phyloP scores from a whole-genome alignment of 2,888 invertebrate species.

The Trichopria drosophilae region DNA sequence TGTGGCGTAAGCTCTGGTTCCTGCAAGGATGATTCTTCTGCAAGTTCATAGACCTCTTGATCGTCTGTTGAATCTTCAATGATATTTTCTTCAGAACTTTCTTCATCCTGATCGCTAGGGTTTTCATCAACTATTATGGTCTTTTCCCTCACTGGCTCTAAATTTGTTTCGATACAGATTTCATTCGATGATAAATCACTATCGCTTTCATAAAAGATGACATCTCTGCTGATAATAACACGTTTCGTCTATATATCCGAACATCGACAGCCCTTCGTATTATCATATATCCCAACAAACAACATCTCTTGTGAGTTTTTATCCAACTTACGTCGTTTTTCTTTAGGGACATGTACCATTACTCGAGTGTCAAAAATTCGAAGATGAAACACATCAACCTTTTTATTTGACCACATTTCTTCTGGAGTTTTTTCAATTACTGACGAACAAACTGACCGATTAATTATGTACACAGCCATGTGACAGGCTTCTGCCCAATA shows the following conservation, averaged over 20 bases:
- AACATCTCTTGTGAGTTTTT: slow-evolving; percentile 4
- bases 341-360: neutral
- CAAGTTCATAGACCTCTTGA: neutral
- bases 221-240: neutral
- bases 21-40: neutral
- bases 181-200: neutral
- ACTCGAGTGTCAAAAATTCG: slow-evolving; percentile 21
- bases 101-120: neutral
- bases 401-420: slow-evolving; percentile 45
- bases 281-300: neutral
- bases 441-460: slow-evolving; percentile 21
- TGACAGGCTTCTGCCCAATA: slow-evolving; percentile 35
- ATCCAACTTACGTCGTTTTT: slow-evolving; percentile 30
- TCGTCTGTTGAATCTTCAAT: neutral
- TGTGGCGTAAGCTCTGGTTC: slow-evolving; percentile 7
- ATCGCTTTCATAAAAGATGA: neutral
- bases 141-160: slow-evolving; percentile 12
- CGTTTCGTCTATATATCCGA: neutral
- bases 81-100: neutral
- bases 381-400: slow-evolving; percentile 44
- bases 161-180: slow-evolving; percentile 22
- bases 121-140: neutral
- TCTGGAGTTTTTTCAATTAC: slow-evolving; percentile 39
- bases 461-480: slow-evolving; percentile 31
- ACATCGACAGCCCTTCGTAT: neutral